Base-by-base conservation (phyloP, 2,113 vertebrate genomes). In the Ageneiosus marmoratus region DNA sequence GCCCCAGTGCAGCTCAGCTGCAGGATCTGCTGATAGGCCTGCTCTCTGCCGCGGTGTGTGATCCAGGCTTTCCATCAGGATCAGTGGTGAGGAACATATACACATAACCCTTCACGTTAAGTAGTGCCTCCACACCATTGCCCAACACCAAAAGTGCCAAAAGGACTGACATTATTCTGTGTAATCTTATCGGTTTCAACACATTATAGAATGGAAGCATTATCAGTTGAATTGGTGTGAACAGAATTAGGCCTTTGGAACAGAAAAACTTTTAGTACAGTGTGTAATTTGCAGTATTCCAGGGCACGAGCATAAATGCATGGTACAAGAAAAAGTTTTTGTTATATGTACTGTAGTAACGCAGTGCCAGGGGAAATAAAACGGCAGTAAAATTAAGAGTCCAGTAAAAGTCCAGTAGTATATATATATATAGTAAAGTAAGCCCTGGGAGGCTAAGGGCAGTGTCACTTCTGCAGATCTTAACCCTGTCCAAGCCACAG, bases 11-110 rank as follows among this genome's bases (percentile, higher is more conserved):
- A 92, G 92, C 93, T 83, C 94, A 94, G 88, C 93, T 99, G 72
- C 96, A 97, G 90, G 95, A 97, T 91, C 92, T 99, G 91, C 94
- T 98, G 83, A 96, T 97, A 85, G 95, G 94, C 88, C 92, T 99
- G 88, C 94, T 99, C 70, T 96, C 96, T 75, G 93, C 96, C 80
- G 97, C 95, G 73, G 93, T 99, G 77, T 95, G 95, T 87, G 97
- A 99, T 91, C 97, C 97, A 18, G 97, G 97, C 86, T 91, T 98
- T 82, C 95, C 96, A 80, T 92, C 96, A 80, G 96, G 96, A 87
- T 95, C 95, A 87, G 96, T 96, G 96, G 98, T 99, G 94, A 95
- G 91, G 86, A 83, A 81, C 11, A 70, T 8, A 5, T 27, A 65
- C 46, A 20, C 24, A 60, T 9, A 44, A 32, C 27, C 11, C 6